A percentile compares a stretch with the other conserved stretches of the same genome.
Evolutionary conservation across 2,797 vertebrate genomes (phyloP).

Genomic region (Buphagus erythrorhynchus): DNA sequence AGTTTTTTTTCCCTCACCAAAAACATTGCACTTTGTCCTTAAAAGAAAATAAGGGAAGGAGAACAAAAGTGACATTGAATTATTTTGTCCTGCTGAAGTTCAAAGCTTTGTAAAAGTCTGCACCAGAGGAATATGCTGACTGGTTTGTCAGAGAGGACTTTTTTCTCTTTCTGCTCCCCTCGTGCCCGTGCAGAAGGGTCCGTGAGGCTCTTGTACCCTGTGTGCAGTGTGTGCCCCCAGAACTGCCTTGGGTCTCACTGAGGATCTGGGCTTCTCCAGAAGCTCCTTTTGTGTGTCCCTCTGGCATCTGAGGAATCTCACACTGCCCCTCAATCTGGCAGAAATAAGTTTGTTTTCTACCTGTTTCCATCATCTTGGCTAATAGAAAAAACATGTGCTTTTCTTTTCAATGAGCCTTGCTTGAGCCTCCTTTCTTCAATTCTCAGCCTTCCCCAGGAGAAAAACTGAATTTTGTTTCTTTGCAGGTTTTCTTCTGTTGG

Average conservation of each 20-base stretch:
- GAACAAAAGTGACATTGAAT: neutral
- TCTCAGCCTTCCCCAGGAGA: neutral
- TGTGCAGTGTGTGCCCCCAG: neutral
- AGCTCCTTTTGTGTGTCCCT: accelerated
- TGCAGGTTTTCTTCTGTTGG: neutral
- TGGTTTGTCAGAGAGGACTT: neutral
- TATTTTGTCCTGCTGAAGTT: neutral
- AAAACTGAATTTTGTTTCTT: neutral
- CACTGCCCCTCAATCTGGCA: neutral
- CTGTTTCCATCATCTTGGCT: neutral
- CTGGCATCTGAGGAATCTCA: neutral
- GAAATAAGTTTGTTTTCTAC: neutral
- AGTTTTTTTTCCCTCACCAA: neutral
- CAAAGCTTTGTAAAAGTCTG: neutral
- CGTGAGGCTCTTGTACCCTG: neutral
- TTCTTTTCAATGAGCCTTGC: neutral
- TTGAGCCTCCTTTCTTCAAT: neutral
- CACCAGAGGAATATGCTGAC: neutral
- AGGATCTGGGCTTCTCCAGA: neutral
- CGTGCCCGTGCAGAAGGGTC: accelerated
- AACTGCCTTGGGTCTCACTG: accelerated
- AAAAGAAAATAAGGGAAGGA: neutral
- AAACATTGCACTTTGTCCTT: neutral
- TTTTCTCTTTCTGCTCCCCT: too few species aligned
- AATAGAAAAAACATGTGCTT: neutral